phyloP scores from a whole-genome alignment of 2,888 invertebrate genomes.

The Hirtodrosophila duncani region DNA sequence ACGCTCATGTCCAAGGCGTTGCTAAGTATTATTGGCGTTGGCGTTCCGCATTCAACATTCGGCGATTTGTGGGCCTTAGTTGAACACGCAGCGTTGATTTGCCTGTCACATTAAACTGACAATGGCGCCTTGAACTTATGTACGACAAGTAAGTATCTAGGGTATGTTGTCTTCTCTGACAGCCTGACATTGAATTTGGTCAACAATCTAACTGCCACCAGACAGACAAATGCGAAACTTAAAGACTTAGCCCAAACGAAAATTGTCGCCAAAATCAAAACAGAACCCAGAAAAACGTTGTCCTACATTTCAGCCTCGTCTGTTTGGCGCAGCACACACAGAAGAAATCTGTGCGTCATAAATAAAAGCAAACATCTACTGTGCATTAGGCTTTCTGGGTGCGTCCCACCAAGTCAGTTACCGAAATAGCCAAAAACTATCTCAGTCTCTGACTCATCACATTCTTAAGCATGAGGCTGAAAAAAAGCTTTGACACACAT shows the following conservation, averaged over 20 bases:
- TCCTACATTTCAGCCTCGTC: conserved; percentile 37
- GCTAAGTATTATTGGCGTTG: conserved; percentile 10
- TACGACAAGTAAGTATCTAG: no score
- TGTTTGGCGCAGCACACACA: conserved; percentile 11
- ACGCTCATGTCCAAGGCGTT: no score
- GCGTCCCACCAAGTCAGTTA: conserved; percentile 38
- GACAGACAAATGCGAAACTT: conserved; percentile 24
- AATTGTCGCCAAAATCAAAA: conserved; percentile 23
- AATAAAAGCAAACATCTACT: conserved; percentile 30
- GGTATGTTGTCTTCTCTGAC: neutral
- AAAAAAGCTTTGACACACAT: conserved; percentile 47
- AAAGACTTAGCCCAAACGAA: conserved; percentile 19
- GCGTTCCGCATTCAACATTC: conserved; percentile 15
- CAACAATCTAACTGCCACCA: conserved; percentile 44
- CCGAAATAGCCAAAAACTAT: conserved; percentile 35
- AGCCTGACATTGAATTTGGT: conserved; percentile 45
- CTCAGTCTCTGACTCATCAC: conserved; percentile 52
- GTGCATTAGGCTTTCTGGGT: conserved; percentile 10
- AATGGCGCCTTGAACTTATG: conserved; percentile 27
- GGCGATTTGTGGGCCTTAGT: no score
- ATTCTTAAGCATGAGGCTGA: conserved; percentile 26
- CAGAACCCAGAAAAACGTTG: conserved; percentile 55
- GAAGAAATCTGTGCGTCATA: conserved; percentile 29
- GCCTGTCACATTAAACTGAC: conserved; percentile 24
- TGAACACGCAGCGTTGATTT: conserved; percentile 5